Evolutionary conservation across 2,888 invertebrate genomes (phyloP).

Genomic region (Carabus problematicus): DNA sequence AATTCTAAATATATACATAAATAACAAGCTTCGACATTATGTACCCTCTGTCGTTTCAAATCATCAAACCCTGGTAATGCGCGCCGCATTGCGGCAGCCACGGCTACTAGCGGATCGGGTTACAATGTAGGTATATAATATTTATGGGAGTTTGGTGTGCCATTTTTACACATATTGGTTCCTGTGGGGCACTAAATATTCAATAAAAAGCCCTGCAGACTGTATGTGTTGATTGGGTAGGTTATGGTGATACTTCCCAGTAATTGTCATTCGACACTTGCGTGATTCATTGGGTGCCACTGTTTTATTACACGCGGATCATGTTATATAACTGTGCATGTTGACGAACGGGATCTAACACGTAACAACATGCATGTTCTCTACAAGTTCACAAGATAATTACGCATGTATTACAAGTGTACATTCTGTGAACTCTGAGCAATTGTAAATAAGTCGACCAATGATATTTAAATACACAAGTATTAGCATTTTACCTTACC

Average conservation of each 20-base stretch:
- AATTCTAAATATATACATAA: too few species aligned
- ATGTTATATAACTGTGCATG: too few species aligned
- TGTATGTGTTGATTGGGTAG: background rate
- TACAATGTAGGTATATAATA: conserved; percentile 34
- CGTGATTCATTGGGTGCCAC: background rate
- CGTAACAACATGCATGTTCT: too few species aligned
- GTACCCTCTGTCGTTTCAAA: background rate
- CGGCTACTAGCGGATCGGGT: conserved; percentile 5
- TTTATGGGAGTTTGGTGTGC: conserved; percentile 29
- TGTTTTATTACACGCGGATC: background rate
- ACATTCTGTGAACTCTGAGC: too few species aligned
- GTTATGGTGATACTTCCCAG: background rate
- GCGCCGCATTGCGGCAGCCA: background rate
- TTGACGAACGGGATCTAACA: too few species aligned
- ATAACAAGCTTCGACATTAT: too few species aligned
- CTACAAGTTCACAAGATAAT: too few species aligned
- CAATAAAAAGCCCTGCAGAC: conserved; percentile 31
- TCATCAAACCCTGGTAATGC: too few species aligned
- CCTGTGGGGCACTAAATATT: conserved; percentile 40
- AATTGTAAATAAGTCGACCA: too few species aligned
- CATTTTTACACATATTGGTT: conserved; percentile 39
- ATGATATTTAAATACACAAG: too few species aligned
- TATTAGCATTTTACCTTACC: too few species aligned
- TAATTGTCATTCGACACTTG: conserved; percentile 35
- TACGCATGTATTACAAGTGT: too few species aligned